Percentiles rank a stretch among this genome's conserved stretches.
phyloP scores from a whole-genome alignment of 2,797 vertebrate species.

The Paedocypris micromegethes region DNA sequence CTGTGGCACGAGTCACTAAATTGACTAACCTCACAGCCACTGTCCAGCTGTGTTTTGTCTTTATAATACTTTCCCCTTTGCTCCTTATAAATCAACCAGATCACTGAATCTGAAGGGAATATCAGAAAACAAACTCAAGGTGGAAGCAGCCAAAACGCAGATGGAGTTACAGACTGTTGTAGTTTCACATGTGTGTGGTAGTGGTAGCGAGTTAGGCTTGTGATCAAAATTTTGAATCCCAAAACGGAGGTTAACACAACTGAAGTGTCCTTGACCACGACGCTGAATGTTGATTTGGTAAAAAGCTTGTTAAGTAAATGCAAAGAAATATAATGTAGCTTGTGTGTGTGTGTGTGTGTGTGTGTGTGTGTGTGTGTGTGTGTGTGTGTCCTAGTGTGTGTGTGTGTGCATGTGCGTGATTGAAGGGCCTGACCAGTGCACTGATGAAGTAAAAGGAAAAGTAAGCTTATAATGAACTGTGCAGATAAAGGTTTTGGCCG shows the following conservation, averaged over 20 bases:
- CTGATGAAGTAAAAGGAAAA: conserved; percentile 14
- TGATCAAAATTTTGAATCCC: no score
- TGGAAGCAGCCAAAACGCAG: conserved; percentile 1
- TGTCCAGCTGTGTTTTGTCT: conserved; percentile 27
- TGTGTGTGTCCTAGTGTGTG: neutral
- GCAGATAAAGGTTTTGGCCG: conserved; percentile 32
- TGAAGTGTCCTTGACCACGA: neutral
- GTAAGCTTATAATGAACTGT: conserved; percentile 33
- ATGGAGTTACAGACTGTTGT: conserved; percentile 1
- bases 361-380: no score
- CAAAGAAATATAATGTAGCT: no score
- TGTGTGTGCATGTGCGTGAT: neutral
- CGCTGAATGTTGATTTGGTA: no score
- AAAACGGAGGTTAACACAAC: neutral
- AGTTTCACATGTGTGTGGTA: no score
- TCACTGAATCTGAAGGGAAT: conserved; percentile 17
- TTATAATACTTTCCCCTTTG: conserved; percentile 23
- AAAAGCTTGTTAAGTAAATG: no score
- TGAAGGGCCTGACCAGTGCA: conserved; percentile 10
- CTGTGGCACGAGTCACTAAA: no score
- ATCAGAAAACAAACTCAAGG: conserved; percentile 24
- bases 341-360: no score
- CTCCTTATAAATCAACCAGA: conserved; percentile 36
- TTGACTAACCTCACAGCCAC: neutral
- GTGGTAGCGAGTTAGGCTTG: no score